Base-by-base conservation (phyloP, 1,140 invertebrate genomes). In the Cotesia vestalis region DNA sequence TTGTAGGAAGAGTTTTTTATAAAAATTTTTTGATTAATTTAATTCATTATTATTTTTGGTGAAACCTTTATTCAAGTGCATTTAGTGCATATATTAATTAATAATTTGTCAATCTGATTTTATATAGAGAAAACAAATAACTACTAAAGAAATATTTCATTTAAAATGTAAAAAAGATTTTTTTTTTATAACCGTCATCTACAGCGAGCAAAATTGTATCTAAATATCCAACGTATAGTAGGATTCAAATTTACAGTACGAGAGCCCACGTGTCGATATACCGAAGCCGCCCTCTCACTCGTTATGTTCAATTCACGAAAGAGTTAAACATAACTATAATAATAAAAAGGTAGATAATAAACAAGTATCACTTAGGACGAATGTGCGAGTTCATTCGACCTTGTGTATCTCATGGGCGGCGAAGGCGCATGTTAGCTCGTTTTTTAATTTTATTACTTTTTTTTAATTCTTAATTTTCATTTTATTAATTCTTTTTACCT, bases 361-460 rank as follows among this genome's bases (percentile, higher is more conserved):
- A 62, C 34, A 62, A 38, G 36, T 62, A 62, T 62, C 60, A 62
- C 60, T 35, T 66, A 52, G 34, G 36, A 51, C 34, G 36, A 67
- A 67, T 67, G 20, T 35, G 66, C 34, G 66, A 40, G 4, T 62
- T 62, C 34, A 38, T 67, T 67, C 66, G 66, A 67, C 20, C 35
- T 27, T 67, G 20, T 40, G 66, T 67, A 17, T 67, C 17, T 35
- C 66, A 20, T 27, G 14, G 40, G 62, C 40, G 40, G 62, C 62
- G 66, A 67, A 67, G 66, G 66, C 66, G 66, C 36, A 67, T 67
- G 35, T 62, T 67, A 67, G 51, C 27, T 67, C 38, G 38, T 46
- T 51, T 27, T 51, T 53, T 27, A 20, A n/a, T 55, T 55, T 67
- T 67, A 17, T 17, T 67, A n/a, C 36, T 55, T 67, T 67, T 67